Conservation (phyloP, 2,888 invertebrate genomes). For the Gymnocheta viridis region DNA sequence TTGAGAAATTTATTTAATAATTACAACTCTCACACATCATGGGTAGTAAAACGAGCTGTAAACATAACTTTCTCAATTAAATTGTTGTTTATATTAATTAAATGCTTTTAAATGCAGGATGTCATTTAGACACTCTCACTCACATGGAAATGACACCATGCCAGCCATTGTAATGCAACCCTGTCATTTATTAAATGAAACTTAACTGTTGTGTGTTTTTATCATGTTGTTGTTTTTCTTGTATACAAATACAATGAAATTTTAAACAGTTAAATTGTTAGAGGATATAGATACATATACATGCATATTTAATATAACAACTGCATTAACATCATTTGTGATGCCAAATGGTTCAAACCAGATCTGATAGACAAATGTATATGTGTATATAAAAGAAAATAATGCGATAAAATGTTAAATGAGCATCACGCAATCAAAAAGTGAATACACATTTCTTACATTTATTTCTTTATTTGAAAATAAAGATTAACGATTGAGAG, state of each 20-base stretch:
- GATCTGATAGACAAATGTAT: not conserved
- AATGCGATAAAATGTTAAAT: too few relatives aligned
- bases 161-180: slow-evolving; percentile 32
- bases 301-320: not conserved
- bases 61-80: slow-evolving; percentile 43
- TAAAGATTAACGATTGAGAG: not conserved
- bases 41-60: slow-evolving; percentile 29
- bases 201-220: slow-evolving; percentile 16
- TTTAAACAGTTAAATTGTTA: slow-evolving; percentile 4
- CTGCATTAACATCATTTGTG: not conserved
- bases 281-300: not conserved
- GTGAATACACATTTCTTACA: too few relatives aligned
- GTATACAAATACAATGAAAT: slow-evolving; percentile 4
- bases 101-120: slow-evolving; percentile 34
- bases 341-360: not conserved
- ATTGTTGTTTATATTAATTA: slow-evolving; percentile 24
- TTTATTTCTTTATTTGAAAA: not conserved
- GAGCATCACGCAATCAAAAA: too few relatives aligned
- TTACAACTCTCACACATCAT: not conserved
- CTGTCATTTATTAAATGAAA: slow-evolving; percentile 46
- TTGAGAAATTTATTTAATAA: not conserved
- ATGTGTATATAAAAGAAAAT: not conserved
- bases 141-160: slow-evolving; percentile 40
- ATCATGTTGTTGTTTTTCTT: slow-evolving; percentile 12
- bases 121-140: slow-evolving; percentile 57